Evolutionary conservation across 1,140 invertebrate species (phyloP), one percentile per base, ranked within the genome.

Genomic region (Nixonia krombeini): DNA sequence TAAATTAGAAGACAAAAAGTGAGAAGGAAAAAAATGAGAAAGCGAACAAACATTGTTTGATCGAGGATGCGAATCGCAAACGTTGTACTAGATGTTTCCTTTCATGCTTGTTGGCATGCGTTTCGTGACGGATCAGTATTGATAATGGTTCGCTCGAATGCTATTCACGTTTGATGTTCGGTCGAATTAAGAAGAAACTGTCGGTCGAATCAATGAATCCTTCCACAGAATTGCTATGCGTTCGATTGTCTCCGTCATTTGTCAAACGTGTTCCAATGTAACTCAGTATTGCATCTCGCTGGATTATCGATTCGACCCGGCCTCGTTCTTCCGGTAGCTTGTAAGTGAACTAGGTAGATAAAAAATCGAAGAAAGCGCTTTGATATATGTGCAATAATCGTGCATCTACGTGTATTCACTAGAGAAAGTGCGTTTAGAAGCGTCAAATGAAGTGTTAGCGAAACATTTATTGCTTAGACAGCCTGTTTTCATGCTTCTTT

Each of bases 41-140:
- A 46, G 46, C 13, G 1, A 42, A 53, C n/a, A n/a, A n/a, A n/a
- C n/a, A n/a, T n/a, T 38, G 44, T 76, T 75, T 75, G 73, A 75
- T 77, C 74, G 71, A 75, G 75, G 72, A 74, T 53, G 41, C 46
- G 33, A 56, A 46, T 17, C 13, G 16, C 9, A 28, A 25, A 25
- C 38, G 23, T 46, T 37, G 28, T 57, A 12, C 56, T 42, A 12
- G 50, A 63, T 23, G 42, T 46, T 25, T 31, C 23, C 28, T 13
- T 56, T 33, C 29, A 53, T 52, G 41, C 15, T 65, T 47, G 46
- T 53, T 10, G 56, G 37, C 56, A 21, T 21, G n/a, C n/a, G 21
- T 21, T 21, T 21, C 2, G 6, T 21, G 6, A 21, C n/a, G n/a
- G 21, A 21, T 21, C 21, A 21, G 21, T 21, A 21, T 21, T 21